Evolutionary conservation across 2,113 vertebrate genomes (phyloP).

Genomic region (Origma solitaria): DNA sequence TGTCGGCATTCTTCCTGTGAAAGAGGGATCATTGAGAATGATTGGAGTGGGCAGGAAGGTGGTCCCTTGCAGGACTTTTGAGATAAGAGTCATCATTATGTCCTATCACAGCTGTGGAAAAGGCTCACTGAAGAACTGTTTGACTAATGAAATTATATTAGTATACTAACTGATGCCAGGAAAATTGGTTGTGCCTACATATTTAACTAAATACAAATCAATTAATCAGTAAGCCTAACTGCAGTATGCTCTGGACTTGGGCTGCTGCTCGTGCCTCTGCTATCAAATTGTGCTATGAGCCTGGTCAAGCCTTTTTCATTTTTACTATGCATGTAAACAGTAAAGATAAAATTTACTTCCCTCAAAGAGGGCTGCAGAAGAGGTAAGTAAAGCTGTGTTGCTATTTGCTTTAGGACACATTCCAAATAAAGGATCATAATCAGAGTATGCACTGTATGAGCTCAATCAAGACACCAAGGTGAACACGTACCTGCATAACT

Average conservation of each 20-base stretch:
- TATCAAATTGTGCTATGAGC: neutral
- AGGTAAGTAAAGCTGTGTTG: neutral
- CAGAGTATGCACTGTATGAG: neutral
- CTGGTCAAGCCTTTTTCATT: neutral
- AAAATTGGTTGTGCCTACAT: neutral
- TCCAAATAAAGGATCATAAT: neutral
- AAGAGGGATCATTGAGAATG: neutral
- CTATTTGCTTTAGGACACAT: neutral
- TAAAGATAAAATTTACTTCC: neutral
- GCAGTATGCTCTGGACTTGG: neutral
- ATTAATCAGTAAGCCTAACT: neutral
- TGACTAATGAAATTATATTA: neutral
- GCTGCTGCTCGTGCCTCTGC: neutral
- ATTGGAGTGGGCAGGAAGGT: neutral
- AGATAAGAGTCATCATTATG: neutral
- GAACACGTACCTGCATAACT: fast-evolving
- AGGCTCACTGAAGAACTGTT: neutral
- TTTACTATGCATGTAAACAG: neutral
- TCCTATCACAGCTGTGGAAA: neutral
- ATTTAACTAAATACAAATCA: neutral
- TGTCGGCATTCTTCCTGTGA: neutral
- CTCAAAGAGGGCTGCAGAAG: neutral
- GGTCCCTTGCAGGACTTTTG: neutral
- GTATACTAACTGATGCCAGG: neutral
- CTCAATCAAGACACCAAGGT: neutral